Evolutionary conservation across 2,797 vertebrate genomes (phyloP), one percentile per base, ranked within the genome.

Genomic region (Carapus acus): DNA sequence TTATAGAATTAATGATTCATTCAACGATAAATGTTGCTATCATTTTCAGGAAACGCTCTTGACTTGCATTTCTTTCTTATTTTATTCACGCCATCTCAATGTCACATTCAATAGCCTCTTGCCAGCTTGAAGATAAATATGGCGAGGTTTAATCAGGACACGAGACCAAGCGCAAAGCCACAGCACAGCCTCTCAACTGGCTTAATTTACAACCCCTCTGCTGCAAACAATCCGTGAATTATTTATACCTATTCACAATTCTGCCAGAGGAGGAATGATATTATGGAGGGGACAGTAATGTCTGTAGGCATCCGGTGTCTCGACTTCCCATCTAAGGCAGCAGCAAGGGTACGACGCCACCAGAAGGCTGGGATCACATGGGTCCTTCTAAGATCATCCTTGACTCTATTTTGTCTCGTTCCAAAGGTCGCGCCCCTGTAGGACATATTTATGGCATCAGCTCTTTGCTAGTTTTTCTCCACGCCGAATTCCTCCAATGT

Each of bases 391-490:
- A 72, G 55, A 74, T 56, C 56, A 31, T 16, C 43, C 33, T 43
- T 44, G 58, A 65, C 73, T 76, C 69, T 78, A 76, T 72, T 70
- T 60, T 69, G 37, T 66, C 49, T 43, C 55, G 58, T 70, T 77
- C 65, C 41, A 78, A 70, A 73, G 49, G 63, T 42, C 63, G 54
- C 17, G 22, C 36, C 53, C 61, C 58, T 60, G 34, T 19, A 58
- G 63, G 58, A 65, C 41, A 48, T 80, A 82, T 85, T 80, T 83
- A 81, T 82, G 77, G n/a, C 52, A 54, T 72, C 49, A 69, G 68
- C 62, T 71, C 71, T 80, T 68, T 75, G 62, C 63, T 57, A 38
- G 51, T 63, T 79, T 74, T 79, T 62, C 54, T 70, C 38, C 49
- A 57, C 63, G 57, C 54, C 54, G 75, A 49, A 78, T 80, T 72